phyloP scores from a whole-genome alignment of 2,888 invertebrate genomes.

The Loripinus fragilis region DNA sequence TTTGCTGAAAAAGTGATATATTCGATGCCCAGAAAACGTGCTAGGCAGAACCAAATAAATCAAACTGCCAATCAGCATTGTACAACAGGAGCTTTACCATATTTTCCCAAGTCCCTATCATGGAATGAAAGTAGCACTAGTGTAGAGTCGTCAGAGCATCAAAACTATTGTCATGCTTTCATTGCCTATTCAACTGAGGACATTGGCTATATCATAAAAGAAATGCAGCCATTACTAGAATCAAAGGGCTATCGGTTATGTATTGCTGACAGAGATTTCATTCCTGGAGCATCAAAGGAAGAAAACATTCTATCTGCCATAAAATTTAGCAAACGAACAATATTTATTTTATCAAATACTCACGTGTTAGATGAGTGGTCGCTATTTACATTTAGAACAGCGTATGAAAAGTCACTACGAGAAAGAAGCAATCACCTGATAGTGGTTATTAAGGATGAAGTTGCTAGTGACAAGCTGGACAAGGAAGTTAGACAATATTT shows the following conservation, averaged over 20 bases:
- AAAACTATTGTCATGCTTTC: background rate
- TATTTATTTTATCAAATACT: background rate
- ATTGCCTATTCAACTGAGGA: background rate
- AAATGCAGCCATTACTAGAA: background rate
- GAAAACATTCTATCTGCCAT: conserved; percentile 5
- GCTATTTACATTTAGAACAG: conserved; percentile 36
- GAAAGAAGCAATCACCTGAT: conserved; percentile 51
- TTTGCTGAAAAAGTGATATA: background rate
- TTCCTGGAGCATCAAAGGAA: background rate
- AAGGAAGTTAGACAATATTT: background rate
- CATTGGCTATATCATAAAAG: background rate
- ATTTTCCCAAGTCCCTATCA: background rate
- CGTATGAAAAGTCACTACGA: conserved; percentile 48
- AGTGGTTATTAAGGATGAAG: conserved; percentile 30
- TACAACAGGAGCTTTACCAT: background rate
- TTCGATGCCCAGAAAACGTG: background rate
- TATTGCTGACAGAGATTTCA: background rate
- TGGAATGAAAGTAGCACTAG: background rate
- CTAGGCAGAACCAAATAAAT: background rate
- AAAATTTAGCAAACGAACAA: background rate
- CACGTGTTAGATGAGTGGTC: background rate
- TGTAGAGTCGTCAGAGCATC: background rate
- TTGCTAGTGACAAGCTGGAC: background rate
- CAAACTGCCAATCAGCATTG: background rate
- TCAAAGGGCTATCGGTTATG: background rate